These are phyloP conservation scores for Malacoctenus gilli DNA, from an alignment of 2,797 vertebrate genomes.

Conservation along the genomic window DNA sequence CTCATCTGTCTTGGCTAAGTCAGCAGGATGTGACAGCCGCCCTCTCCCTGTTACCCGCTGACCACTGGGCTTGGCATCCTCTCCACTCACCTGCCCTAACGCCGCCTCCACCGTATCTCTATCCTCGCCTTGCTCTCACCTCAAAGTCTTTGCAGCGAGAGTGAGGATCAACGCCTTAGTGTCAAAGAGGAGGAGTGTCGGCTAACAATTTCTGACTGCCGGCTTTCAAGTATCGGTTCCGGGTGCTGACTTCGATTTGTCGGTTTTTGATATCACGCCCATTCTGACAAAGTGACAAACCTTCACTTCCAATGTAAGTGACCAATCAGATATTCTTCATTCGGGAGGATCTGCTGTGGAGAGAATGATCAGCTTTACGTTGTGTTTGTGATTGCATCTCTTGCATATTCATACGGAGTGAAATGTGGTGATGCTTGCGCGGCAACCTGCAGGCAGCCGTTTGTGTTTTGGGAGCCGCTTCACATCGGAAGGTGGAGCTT, in stretches of 20 bases:
- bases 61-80: constrained; percentile 75
- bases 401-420: background rate
- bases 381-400: constrained; percentile 9
- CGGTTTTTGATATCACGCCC: constrained; percentile 44
- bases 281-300: constrained; percentile 82
- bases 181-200: constrained; percentile 61
- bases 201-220: constrained; percentile 73
- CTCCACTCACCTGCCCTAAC: constrained; percentile 73
- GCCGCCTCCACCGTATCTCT: constrained; percentile 64
- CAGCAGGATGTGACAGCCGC: constrained; percentile 78
- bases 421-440: background rate
- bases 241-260: constrained; percentile 87
- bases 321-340: constrained; percentile 41
- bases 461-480: background rate
- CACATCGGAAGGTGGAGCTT: constrained; percentile 32
- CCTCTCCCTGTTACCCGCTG: constrained; percentile 70
- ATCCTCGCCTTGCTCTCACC: constrained; percentile 61
- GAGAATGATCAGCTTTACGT: background rate
- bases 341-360: constrained; percentile 5
- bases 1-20: constrained; percentile 76
- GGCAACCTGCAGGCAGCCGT: background rate
- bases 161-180: constrained; percentile 87
- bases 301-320: constrained; percentile 86
- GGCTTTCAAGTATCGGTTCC: constrained; percentile 86
- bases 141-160: constrained; percentile 79